Percentiles rank a stretch among this genome's conserved stretches.
Conservation (phyloP, 64 coral and sea anemone species). For the Hydrozoanthus tunicans region DNA sequence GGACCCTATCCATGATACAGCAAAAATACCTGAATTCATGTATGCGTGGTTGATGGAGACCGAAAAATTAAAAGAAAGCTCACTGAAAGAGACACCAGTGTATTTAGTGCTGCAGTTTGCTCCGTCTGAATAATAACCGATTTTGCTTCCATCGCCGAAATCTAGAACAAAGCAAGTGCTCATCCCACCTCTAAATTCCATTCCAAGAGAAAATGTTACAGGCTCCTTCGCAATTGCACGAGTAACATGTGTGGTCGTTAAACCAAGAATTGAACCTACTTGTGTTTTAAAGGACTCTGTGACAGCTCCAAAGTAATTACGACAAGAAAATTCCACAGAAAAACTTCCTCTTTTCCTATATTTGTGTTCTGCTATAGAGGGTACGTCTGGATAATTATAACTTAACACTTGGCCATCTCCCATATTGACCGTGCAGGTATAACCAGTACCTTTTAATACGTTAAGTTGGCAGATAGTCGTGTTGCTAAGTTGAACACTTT, state of each 20-base stretch:
- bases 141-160: conserved; percentile 25
- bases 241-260: conserved; percentile 4
- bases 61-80: conserved; percentile 7
- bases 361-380: not conserved
- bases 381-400: not conserved
- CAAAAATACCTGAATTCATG: conserved; percentile 11
- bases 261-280: not conserved
- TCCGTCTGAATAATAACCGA: not conserved
- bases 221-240: conserved; percentile 20
- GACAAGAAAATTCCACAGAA: conserved; percentile 12
- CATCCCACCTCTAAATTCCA: conserved; percentile 24
- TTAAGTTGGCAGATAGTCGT: conserved; percentile 9
- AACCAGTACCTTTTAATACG: conserved; percentile 11
- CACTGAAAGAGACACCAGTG: not conserved
- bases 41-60: not conserved
- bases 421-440: not conserved
- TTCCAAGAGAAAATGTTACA: conserved; percentile 13
- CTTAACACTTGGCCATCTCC: conserved; percentile 14
- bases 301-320: not conserved
- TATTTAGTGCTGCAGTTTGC: conserved; percentile 19
- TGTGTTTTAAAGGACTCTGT: not conserved
- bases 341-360: conserved; percentile 6
- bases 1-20: conserved; percentile 37
- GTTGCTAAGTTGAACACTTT: conserved; percentile 30
- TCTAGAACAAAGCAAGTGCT: conserved; percentile 37